Conservation (phyloP, 2,113 vertebrate genomes). For the Pogonocichla stellata region DNA sequence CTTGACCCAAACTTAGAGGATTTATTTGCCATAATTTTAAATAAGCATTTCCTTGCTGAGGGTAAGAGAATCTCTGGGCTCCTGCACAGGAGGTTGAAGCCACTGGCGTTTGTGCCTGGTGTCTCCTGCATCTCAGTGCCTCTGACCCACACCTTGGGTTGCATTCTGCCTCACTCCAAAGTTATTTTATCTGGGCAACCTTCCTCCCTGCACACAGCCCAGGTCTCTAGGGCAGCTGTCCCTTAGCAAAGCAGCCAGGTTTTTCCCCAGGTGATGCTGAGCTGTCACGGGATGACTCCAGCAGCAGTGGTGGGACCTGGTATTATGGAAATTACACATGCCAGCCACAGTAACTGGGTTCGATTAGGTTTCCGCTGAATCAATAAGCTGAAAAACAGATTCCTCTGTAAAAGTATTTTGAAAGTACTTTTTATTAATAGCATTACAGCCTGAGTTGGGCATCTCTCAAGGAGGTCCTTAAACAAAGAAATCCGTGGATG, state of each 20-base stretch:
- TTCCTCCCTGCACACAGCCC: neutral
- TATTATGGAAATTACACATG: neutral
- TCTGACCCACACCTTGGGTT: fast-evolving
- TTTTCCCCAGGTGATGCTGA: neutral
- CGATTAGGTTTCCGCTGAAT: fast-evolving
- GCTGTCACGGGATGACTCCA: fast-evolving
- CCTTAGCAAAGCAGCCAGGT: neutral
- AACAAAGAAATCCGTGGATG: neutral
- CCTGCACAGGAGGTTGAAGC: neutral
- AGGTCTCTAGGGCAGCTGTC: neutral
- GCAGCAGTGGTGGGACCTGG: neutral
- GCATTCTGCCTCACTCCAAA: neutral
- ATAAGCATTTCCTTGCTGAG: neutral
- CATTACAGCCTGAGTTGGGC: neutral
- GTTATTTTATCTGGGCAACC: fast-evolving
- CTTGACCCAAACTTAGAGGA: neutral
- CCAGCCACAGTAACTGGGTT: neutral
- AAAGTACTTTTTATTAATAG: neutral
- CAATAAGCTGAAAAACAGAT: neutral
- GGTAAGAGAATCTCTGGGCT: neutral
- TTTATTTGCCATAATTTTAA: neutral
- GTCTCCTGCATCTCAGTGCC: neutral
- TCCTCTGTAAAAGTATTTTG: neutral
- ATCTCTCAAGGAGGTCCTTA: neutral
- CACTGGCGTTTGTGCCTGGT: fast-evolving